Evolutionary conservation across 2,113 vertebrate genomes (phyloP), one percentile per base, ranked within the genome.

Genomic region (Syngnathoides biaculeatus): DNA sequence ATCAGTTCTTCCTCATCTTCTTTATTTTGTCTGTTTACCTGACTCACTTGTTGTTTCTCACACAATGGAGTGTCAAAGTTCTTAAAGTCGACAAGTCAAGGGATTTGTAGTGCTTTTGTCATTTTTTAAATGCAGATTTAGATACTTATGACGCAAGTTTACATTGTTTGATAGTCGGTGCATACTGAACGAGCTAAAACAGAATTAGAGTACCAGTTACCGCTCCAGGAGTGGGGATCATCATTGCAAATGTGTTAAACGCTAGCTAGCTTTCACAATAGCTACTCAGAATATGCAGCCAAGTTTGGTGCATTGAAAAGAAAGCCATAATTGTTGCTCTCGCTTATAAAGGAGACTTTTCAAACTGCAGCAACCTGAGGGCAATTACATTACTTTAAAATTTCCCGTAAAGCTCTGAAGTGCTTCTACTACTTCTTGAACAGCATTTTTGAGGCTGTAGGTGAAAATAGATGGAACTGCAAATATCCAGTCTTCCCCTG

Each of bases 301-400:
- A 27, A 30, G 14, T 15, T 56, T 56, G 53, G 24, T 27, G 13
- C 53, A 56, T 15, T 56, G 53, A 56, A 56, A 56, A 26, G 53
- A 12, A 30, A 56, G 53, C 50, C n/a, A 53, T 30, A 26, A 56
- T 56, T 56, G 53, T 69, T 64, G 52, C 58, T 67, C 69, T 40
- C 71, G 47, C 71, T 35, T 27, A 56, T 56, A 27, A 56, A 56
- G 53, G 24, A 56, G 53, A 56, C 30, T 26, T 56, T 26, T 50
- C 14, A 24, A 56, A 56, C 24, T 56, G 53, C 53, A 27, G 15
- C 26, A 56, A 56, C 24, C 6, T 24, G 13, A 56, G 24, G 24
- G 53, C 24, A 26, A 56, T 56, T 7, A 27, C 53, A 56, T 56
- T 56, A 27, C 53, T 30, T 27, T 56, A n/a, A 24, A 26, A 56